A percentile compares a stretch with the other conserved stretches of the same genome.
These are phyloP conservation scores for Delia radicum DNA, from an alignment of 1,140 invertebrate genomes.

Conservation along the genomic window DNA sequence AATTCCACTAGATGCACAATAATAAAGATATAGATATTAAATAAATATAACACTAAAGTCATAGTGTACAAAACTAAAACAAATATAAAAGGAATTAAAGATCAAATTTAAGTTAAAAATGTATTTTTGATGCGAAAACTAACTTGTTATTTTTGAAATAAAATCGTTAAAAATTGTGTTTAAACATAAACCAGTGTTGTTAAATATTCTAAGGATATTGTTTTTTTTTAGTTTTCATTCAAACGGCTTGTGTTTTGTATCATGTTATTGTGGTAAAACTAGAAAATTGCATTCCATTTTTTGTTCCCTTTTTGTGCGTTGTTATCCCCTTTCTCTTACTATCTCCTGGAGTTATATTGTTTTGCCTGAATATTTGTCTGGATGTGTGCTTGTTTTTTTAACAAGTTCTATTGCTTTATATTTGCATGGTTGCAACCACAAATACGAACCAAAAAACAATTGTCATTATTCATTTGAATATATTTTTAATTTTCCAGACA, in stretches of 20 bases:
- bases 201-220: neutral
- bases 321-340: neutral
- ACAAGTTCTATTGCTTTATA: neutral
- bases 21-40: too few species aligned
- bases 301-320: neutral
- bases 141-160: neutral
- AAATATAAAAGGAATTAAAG: neutral
- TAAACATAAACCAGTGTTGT: neutral
- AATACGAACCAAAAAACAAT: neutral
- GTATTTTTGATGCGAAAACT: neutral
- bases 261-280: neutral
- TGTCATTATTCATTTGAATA: slow-evolving; percentile 1
- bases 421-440: neutral
- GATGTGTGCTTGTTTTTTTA: neutral
- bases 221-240: neutral
- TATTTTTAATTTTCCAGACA: neutral
- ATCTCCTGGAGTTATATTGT: neutral
- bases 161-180: neutral
- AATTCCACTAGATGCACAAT: too few species aligned
- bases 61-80: too few species aligned
- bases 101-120: neutral
- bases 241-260: neutral
- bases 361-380: neutral
- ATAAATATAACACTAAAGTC: too few species aligned
- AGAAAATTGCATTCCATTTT: slow-evolving; percentile 1